These are phyloP conservation scores for Gymnoscopelus microlampas DNA, from an alignment of 2,797 vertebrate species.

Conservation along the genomic window DNA sequence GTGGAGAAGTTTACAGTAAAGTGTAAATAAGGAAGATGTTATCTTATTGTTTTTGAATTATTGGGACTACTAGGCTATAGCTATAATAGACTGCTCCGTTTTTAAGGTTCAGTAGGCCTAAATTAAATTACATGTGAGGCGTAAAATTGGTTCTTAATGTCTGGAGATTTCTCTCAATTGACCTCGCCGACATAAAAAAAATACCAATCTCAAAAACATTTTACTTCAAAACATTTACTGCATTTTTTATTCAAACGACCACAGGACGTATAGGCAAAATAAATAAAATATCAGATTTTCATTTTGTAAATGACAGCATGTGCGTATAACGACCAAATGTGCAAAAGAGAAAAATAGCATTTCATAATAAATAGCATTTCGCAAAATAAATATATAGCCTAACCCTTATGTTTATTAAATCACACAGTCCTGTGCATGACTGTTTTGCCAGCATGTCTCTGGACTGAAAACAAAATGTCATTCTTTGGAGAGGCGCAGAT, in stretches of 20 bases:
- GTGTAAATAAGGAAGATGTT: too few relatives aligned
- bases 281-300: slow-evolving; percentile 16
- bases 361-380: neutral
- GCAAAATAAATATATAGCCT: slow-evolving; percentile 39
- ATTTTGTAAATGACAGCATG: slow-evolving; percentile 27
- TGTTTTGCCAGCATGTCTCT: slow-evolving; percentile 74
- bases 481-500: slow-evolving; percentile 72
- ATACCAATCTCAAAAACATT: too few relatives aligned
- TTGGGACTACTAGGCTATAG: too few relatives aligned
- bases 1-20: too few relatives aligned
- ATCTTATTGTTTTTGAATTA: too few relatives aligned
- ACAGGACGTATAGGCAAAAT: slow-evolving; percentile 3
- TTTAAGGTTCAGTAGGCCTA: too few relatives aligned
- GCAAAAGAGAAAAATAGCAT: slow-evolving; percentile 37
- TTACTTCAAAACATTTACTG: slow-evolving; percentile 14
- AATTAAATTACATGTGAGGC: too few relatives aligned
- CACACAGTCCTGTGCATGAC: slow-evolving; percentile 52
- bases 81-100: too few relatives aligned
- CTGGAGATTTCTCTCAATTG: too few relatives aligned
- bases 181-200: too few relatives aligned
- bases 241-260: slow-evolving; percentile 4
- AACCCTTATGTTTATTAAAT: slow-evolving; percentile 58
- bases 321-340: slow-evolving; percentile 46
- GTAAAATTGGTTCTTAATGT: too few relatives aligned
- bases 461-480: slow-evolving; percentile 52